Evolutionary conservation across 2,113 vertebrate genomes (phyloP).

Genomic region (Sitta europaea): DNA sequence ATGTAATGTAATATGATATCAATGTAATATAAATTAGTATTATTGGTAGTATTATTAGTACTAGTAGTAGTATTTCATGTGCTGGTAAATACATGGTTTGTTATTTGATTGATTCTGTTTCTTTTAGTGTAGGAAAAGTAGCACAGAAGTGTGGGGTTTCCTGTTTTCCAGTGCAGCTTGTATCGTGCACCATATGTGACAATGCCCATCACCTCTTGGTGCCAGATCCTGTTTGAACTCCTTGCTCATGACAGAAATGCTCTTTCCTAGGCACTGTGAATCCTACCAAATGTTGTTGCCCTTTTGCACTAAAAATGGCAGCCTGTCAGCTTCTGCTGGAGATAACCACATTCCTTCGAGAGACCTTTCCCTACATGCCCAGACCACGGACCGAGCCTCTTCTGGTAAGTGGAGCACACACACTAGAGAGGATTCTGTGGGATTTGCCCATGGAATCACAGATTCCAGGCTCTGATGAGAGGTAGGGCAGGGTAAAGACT

Average conservation of each 20-base stretch:
- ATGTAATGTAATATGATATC: too few relatives aligned
- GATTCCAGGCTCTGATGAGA: neutral
- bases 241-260: conserved; percentile 22
- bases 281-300: conserved; percentile 95
- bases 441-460: too few relatives aligned
- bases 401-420: conserved; percentile 76
- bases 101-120: neutral
- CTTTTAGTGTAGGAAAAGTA: neutral
- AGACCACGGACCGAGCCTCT: conserved; percentile 91
- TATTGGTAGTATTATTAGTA: too few relatives aligned
- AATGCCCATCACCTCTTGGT: conserved; percentile 35
- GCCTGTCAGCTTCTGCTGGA: conserved; percentile 95
- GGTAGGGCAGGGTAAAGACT: neutral
- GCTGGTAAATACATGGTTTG: neutral
- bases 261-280: conserved; percentile 90
- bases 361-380: conserved; percentile 95
- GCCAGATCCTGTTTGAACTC: neutral
- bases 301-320: conserved; percentile 97
- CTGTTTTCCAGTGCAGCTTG: neutral
- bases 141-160: neutral
- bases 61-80: neutral
- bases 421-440: rapidly evolving
- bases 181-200: conserved; percentile 19
- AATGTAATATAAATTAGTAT: neutral
- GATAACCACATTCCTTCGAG: conserved; percentile 95